Conservation (phyloP, 2,888 invertebrate genomes). For the Willowsia nigromaculata region DNA sequence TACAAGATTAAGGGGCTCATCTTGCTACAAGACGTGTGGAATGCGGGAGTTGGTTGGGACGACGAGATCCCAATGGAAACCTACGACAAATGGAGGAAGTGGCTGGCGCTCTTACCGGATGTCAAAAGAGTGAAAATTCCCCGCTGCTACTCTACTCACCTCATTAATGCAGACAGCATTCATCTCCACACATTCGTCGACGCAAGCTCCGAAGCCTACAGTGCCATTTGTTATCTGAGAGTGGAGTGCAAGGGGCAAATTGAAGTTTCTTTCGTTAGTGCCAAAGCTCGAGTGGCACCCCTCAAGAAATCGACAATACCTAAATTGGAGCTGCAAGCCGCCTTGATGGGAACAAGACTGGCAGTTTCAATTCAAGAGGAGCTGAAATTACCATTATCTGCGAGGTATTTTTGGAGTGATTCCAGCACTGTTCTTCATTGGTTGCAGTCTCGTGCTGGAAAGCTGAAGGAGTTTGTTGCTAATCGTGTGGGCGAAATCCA, state of each 20-base stretch:
- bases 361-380: background rate
- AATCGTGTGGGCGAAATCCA: conserved; percentile 53
- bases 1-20: conserved; percentile 41
- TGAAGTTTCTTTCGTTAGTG: background rate
- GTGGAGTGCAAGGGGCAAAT: background rate
- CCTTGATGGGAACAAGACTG: background rate
- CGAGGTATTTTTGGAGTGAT: background rate
- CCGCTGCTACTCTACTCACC: background rate
- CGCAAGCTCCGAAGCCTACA: background rate
- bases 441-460: background rate
- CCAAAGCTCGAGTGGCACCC: conserved; percentile 21
- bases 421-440: conserved; percentile 7
- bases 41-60: conserved; percentile 55
- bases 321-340: conserved; percentile 44
- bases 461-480: conserved; percentile 14
- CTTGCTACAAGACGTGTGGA: conserved; percentile 31
- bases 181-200: conserved; percentile 19
- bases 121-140: background rate
- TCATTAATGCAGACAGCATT: background rate
- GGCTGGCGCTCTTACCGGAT: background rate
- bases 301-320: conserved; percentile 29
- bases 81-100: background rate
- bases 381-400: background rate
- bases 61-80: background rate
- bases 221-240: background rate